Percentiles rank a stretch among this genome's conserved stretches.
phyloP scores from a whole-genome alignment of 1,140 invertebrate genomes.

The Rhagoletis zephyria region DNA sequence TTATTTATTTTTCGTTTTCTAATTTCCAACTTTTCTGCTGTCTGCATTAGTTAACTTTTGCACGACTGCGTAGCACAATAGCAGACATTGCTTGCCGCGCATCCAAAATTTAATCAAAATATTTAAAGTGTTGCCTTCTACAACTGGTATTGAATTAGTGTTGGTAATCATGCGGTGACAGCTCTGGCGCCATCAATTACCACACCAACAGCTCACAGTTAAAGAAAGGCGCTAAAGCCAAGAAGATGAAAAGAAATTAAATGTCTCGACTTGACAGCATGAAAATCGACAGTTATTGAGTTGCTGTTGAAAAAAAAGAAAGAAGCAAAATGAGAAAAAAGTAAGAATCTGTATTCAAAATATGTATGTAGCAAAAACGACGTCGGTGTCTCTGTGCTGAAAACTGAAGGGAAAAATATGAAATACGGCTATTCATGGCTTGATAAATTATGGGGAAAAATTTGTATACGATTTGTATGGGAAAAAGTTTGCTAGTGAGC shows the following conservation, averaged over 20 bases:
- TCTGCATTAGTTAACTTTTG: background rate
- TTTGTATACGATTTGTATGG: constrained; percentile 11
- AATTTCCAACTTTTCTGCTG: background rate
- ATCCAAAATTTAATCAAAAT: background rate
- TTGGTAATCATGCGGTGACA: constrained; percentile 23
- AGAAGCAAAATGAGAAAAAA: background rate
- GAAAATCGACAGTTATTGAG: constrained; percentile 24
- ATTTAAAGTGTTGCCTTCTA: constrained; percentile 6
- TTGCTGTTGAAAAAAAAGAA: background rate
- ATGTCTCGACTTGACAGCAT: background rate
- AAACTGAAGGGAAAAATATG: background rate
- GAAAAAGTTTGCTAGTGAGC: background rate
- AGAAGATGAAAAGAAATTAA: background rate
- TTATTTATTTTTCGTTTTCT: background rate
- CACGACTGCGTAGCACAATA: background rate
- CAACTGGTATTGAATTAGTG: background rate
- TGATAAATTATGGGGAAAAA: background rate
- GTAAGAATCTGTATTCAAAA: background rate
- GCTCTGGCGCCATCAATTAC: constrained; percentile 44
- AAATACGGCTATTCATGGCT: background rate
- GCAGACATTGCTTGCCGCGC: background rate
- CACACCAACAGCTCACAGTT: background rate
- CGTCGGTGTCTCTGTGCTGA: too few species aligned
- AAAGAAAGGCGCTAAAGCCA: background rate
- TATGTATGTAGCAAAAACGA: background rate